phyloP scores from a whole-genome alignment of 2,113 vertebrate genomes.

The Himantopus leucocephalus region DNA sequence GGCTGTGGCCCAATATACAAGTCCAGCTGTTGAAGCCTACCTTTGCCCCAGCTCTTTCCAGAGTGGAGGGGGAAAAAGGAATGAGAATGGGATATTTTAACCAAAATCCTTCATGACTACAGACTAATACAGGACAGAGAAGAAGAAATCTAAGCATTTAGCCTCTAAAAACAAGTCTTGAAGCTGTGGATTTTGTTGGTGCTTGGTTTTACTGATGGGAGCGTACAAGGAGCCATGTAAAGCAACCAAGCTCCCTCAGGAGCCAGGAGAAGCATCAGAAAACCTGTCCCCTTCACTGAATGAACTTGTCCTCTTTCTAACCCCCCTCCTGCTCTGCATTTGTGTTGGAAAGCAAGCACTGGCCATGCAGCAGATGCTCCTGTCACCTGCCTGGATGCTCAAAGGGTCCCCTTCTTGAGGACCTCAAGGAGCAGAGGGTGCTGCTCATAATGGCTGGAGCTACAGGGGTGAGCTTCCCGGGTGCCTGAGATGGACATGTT shows the following conservation, averaged over 20 bases:
- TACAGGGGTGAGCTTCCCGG: not conserved
- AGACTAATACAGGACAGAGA: not conserved
- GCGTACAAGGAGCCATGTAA: accelerated
- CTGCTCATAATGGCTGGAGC: not conserved
- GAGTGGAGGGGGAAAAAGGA: not conserved
- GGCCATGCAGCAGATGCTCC: not conserved
- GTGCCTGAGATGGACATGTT: not conserved
- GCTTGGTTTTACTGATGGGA: not conserved
- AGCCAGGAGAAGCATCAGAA: not conserved
- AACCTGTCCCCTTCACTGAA: not conserved
- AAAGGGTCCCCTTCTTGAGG: not conserved
- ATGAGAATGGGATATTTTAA: not conserved
- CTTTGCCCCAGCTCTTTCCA: not conserved
- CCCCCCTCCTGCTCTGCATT: not conserved
- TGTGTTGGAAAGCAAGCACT: not conserved
- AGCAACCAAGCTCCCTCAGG: not conserved
- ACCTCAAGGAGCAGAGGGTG: not conserved
- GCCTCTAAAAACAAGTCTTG: not conserved
- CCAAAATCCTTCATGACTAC: not conserved
- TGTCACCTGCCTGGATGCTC: not conserved
- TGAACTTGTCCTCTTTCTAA: not conserved
- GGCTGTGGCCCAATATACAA: not conserved
- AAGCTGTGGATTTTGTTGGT: not conserved
- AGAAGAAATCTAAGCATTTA: not conserved
- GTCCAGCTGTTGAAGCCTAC: not conserved